These are phyloP conservation scores for Tragelaphus strepsiceros DNA, from an alignment of 2,113 vertebrate species.

Conservation along the genomic window DNA sequence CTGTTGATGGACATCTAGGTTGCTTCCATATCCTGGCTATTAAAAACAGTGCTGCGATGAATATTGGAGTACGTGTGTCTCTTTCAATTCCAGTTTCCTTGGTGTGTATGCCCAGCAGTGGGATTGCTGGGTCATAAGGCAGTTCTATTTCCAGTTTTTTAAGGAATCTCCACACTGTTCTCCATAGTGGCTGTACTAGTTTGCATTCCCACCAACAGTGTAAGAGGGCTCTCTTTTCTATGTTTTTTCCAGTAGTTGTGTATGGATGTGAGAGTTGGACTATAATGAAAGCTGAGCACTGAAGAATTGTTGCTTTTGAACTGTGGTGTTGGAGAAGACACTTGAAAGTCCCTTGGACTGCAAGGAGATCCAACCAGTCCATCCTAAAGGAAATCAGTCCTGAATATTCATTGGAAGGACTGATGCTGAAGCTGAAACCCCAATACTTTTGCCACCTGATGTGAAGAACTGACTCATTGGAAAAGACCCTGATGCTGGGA, in stretches of 20 bases:
- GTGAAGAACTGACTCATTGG: rapidly evolving
- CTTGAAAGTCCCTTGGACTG: neutral
- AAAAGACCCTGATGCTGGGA: neutral
- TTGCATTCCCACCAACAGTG: too few species aligned
- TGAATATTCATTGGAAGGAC: neutral
- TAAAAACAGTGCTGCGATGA: too few species aligned
- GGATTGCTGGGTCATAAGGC: too few species aligned
- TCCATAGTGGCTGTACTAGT: too few species aligned
- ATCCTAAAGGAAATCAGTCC: neutral
- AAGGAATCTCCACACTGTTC: too few species aligned
- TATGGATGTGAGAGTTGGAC: neutral
- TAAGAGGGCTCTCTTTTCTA: neutral
- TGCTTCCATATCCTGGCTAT: too few species aligned
- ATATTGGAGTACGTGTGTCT: too few species aligned
- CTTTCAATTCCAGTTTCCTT: too few species aligned
- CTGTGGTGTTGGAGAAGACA: neutral
- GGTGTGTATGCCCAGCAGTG: too few species aligned
- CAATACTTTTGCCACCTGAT: neutral
- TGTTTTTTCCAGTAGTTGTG: neutral
- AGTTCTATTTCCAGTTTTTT: too few species aligned
- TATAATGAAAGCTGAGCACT: neutral
- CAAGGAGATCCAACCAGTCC: neutral
- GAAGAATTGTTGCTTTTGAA: neutral
- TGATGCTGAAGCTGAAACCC: neutral
- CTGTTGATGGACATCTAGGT: too few species aligned